These are phyloP conservation scores for Clupea harengus DNA, from an alignment of 2,113 vertebrate genomes.

Conservation along the genomic window DNA sequence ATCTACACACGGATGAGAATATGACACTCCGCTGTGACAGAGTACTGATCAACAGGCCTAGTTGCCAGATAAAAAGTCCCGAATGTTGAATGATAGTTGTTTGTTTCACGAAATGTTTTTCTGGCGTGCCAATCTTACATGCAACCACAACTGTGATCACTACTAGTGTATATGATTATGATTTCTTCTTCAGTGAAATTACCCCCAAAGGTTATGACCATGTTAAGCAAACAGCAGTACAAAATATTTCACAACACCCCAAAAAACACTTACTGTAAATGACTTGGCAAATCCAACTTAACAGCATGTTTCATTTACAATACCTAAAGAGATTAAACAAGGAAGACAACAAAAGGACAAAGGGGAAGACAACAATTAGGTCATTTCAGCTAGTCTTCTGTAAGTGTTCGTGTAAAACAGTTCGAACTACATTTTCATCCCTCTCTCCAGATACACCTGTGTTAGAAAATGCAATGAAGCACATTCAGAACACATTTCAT, in stretches of 20 bases:
- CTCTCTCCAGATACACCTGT: background rate
- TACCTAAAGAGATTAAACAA: slow-evolving; percentile 52
- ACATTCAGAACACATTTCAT: background rate
- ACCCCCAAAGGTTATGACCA: background rate
- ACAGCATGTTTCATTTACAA: slow-evolving; percentile 70
- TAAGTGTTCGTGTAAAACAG: background rate
- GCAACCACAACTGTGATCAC: background rate
- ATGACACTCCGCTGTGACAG: background rate
- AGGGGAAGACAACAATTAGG: background rate
- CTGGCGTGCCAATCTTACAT: background rate
- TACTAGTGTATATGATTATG: background rate
- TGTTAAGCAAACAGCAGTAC: background rate
- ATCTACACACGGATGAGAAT: background rate
- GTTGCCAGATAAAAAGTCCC: background rate
- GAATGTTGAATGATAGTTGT: background rate
- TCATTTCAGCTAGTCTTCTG: background rate
- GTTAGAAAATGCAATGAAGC: background rate
- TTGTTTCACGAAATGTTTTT: background rate
- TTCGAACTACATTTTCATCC: background rate
- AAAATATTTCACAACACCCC: background rate
- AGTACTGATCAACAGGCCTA: background rate
- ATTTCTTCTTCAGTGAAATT: background rate
- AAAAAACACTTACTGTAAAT: slow-evolving; percentile 66
- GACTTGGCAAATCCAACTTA: slow-evolving; percentile 69
- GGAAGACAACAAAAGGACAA: background rate